Conservation (phyloP, 2,113 vertebrate genomes). For the Pangasianodon gigas region DNA sequence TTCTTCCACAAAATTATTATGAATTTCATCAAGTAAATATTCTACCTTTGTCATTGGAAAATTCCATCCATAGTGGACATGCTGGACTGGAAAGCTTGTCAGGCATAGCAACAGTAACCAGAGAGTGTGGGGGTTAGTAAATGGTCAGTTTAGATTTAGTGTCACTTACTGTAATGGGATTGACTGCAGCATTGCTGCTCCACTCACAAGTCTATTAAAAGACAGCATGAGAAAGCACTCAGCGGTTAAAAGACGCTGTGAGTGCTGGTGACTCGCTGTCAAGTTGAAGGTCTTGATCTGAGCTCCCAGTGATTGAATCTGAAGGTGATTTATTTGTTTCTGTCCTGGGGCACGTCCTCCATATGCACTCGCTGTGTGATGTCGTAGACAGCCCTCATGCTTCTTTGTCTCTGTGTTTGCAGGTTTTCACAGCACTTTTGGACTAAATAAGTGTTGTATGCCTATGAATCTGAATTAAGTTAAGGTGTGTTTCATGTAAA, state of each 20-base stretch:
- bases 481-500: not conserved
- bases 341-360: not conserved
- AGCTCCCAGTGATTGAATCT: not conserved
- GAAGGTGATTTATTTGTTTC: not conserved
- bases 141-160: constrained; percentile 27
- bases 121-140: not conserved
- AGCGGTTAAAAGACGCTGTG: not conserved
- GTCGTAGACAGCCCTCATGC: not conserved
- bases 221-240: not conserved
- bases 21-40: too few relatives aligned
- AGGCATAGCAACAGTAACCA: not conserved
- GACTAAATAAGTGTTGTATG: not conserved
- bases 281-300: not conserved
- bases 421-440: not conserved
- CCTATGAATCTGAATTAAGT: not conserved
- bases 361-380: not conserved
- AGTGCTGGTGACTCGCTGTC: not conserved
- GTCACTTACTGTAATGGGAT: constrained; percentile 42
- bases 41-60: not conserved
- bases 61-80: not conserved
- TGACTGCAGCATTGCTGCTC: constrained; percentile 21
- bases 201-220: constrained; percentile 30
- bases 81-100: not conserved
- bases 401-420: not conserved
- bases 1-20: not conserved